Percentiles rank a stretch among this genome's conserved stretches.
Conservation (phyloP, 2,113 vertebrate species). For the cat (Felis catus) region F.catus_Fca126_mat1.0 CM031426.1:6279001-6279500, state of each 20-base stretch:
- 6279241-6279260: background rate
- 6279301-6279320: background rate
- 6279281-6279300: background rate
- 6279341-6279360: background rate
- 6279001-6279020: too few species aligned
- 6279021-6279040: too few species aligned
- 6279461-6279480: background rate
- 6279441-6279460: background rate
- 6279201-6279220: background rate
- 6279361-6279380: rapidly evolving
- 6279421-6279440: background rate
- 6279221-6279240: background rate
- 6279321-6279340: background rate
- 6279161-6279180: too few species aligned
- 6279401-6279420: background rate
- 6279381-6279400: background rate
- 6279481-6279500: background rate
- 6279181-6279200: background rate
- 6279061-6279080: too few species aligned
- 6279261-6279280: background rate
- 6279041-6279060: too few species aligned
- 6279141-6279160: too few species aligned
- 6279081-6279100: too few species aligned
- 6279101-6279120: too few species aligned
- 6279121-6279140: too few species aligned